Percentiles rank a stretch among this genome's conserved stretches.
Conservation (phyloP, 2,113 vertebrate genomes). For the Columbina picui region DNA sequence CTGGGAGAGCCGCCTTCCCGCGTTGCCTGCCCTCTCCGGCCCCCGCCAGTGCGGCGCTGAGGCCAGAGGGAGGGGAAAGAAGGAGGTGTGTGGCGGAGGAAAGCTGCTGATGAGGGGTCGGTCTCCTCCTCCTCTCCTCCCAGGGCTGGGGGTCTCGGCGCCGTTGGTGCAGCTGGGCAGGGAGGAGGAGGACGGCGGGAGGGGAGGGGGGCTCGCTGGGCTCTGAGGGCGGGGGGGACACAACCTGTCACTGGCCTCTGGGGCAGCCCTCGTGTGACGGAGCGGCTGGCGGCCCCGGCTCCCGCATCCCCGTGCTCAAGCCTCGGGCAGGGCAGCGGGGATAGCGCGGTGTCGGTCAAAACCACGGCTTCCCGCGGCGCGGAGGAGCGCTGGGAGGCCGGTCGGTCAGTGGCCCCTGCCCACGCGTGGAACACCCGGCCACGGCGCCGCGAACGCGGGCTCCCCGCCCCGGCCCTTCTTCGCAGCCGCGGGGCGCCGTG, state of each 20-base stretch:
- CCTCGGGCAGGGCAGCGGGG: neutral
- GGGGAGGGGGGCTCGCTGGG: neutral
- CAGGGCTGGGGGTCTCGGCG: neutral
- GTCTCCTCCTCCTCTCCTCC: neutral
- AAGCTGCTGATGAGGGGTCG: neutral
- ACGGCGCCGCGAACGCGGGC: neutral
- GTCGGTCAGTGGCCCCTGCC: neutral
- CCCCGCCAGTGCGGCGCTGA: constrained; percentile 12
- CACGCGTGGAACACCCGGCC: neutral
- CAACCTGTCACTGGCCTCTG: neutral
- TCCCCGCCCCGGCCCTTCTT: neutral
- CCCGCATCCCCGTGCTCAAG: neutral
- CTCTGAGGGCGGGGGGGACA: neutral
- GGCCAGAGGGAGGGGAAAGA: neutral
- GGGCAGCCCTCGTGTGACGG: neutral
- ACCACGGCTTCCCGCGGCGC: neutral
- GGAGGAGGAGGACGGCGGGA: neutral
- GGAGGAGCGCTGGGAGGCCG: neutral
- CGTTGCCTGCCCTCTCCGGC: constrained; percentile 12
- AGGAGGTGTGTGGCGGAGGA: neutral
- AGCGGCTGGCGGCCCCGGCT: neutral
- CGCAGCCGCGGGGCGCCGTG: neutral
- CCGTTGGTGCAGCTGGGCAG: neutral
- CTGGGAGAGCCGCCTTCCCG: constrained; percentile 17
- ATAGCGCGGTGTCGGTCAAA: neutral